Evolutionary conservation across 2,888 invertebrate species (phyloP).

Genomic region (Bellardia pandia): DNA sequence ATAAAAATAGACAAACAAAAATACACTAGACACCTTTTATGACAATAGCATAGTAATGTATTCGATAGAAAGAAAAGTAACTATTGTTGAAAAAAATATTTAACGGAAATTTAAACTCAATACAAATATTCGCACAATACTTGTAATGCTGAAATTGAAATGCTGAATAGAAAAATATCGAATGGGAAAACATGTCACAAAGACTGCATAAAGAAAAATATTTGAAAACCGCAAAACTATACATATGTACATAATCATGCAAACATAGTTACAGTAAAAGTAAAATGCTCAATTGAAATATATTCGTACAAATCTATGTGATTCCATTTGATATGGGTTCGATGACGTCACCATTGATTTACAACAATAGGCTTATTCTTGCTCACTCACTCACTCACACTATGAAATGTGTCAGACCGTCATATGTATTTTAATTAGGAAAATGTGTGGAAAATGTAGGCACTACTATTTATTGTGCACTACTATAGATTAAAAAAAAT

Average conservation of each 20-base stretch:
- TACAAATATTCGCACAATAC: neutral
- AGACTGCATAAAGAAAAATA: constrained; percentile 15
- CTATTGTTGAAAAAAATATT: constrained; percentile 50
- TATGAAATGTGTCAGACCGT: constrained; percentile 4
- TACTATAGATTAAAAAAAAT: neutral
- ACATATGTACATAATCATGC: neutral
- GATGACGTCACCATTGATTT: constrained; percentile 42
- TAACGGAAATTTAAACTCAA: constrained; percentile 62
- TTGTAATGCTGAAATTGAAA: constrained; percentile 26
- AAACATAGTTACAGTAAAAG: constrained; percentile 1
- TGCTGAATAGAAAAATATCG: constrained; percentile 46
- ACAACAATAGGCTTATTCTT: constrained; percentile 38
- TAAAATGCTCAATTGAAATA: constrained; percentile 33
- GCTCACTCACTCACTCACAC: constrained; percentile 1
- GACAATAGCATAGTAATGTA: constrained; percentile 16
- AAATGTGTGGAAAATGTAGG: neutral
- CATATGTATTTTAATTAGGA: neutral
- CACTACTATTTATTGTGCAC: neutral
- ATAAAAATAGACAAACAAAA: constrained; percentile 31
- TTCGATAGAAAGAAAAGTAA: constrained; percentile 17
- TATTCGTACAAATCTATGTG: constrained; percentile 7
- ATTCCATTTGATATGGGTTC: constrained; percentile 55
- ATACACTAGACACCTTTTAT: constrained; percentile 46
- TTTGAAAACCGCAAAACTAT: constrained; percentile 51
- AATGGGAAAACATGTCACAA: constrained; percentile 51